A percentile compares a stretch with the other conserved stretches of the same genome.
phyloP scores from a whole-genome alignment of 2,113 vertebrate species.

The Phalacrocorax brasilianus region DNA sequence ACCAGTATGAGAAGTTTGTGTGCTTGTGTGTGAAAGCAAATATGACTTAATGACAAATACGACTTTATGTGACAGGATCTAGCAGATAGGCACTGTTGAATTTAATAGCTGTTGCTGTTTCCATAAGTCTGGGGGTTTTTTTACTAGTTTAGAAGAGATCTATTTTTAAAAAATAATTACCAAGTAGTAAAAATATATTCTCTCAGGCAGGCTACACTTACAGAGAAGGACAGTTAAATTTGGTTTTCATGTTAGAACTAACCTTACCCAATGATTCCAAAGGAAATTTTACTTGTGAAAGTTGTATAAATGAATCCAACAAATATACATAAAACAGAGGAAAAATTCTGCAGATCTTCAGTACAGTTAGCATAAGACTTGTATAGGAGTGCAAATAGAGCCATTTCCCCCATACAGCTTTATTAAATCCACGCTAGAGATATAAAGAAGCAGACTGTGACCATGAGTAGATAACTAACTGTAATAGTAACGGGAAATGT shows the following conservation, averaged over 20 bases:
- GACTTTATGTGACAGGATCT: background rate
- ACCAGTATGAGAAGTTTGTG: background rate
- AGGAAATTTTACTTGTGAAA: background rate
- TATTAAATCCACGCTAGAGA: background rate
- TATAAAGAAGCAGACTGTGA: background rate
- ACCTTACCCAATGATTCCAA: background rate
- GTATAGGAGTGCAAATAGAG: background rate
- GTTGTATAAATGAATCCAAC: background rate
- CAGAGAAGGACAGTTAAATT: background rate
- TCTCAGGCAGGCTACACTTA: background rate
- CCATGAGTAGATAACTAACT: background rate
- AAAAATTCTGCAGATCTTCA: background rate
- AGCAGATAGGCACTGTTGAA: background rate
- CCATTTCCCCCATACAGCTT: background rate
- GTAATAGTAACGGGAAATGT: constrained; percentile 12
- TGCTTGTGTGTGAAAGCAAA: background rate
- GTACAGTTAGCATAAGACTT: background rate
- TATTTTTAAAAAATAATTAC: background rate
- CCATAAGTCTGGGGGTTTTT: rapidly evolving
- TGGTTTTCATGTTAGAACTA: background rate
- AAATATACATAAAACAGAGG: background rate
- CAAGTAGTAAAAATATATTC: background rate
- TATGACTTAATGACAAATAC: background rate
- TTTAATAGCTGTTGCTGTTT: background rate
- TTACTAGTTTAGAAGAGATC: background rate